Conservation (phyloP, 2,797 vertebrate species). For the Sitta carolinensis region DNA sequence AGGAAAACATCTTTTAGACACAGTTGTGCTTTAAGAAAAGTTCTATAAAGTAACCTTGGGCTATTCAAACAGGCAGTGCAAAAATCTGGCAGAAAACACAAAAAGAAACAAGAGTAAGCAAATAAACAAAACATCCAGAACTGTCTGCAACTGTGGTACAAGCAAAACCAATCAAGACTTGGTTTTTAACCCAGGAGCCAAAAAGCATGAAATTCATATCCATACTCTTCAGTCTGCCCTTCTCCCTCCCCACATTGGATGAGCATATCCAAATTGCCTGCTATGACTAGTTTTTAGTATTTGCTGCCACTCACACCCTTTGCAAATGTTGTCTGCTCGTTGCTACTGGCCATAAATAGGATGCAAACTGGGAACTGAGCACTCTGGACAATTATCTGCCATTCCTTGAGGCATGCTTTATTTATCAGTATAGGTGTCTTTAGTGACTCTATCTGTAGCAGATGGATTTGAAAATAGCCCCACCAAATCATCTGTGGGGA, state of each 20-base stretch:
- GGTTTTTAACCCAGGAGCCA: background rate
- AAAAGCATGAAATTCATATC: background rate
- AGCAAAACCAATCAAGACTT: background rate
- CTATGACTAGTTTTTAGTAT: background rate
- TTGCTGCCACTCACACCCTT: background rate
- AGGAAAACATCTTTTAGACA: background rate
- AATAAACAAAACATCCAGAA: background rate
- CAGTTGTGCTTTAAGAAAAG: background rate
- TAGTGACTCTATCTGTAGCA: background rate
- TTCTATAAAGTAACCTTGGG: background rate
- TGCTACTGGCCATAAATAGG: background rate
- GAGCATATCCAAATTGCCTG: background rate
- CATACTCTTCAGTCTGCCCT: background rate
- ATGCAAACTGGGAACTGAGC: background rate
- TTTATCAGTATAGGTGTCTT: background rate
- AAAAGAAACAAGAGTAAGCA: background rate
- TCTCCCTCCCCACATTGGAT: background rate
- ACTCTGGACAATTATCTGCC: background rate
- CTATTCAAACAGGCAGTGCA: background rate
- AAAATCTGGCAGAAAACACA: background rate
- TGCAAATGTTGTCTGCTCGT: background rate
- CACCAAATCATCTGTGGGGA: background rate
- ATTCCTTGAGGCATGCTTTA: background rate
- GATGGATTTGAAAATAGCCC: background rate
- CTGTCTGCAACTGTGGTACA: background rate